These are phyloP conservation scores for Danaus plexippus DNA, from an alignment of 1,140 invertebrate genomes.

Conservation along the genomic window DNA sequence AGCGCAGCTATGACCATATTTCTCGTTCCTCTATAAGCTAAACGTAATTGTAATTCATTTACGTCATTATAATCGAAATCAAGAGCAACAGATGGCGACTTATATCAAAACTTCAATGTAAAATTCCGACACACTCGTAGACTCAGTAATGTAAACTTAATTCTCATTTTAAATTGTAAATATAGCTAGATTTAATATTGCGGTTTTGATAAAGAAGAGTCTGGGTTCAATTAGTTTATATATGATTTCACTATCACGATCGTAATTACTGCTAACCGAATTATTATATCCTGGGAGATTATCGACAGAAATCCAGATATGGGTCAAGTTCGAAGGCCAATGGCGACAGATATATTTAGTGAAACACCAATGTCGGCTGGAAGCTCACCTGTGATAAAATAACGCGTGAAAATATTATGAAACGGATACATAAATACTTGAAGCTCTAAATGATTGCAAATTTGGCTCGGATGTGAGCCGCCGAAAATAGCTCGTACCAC, in stretches of 20 bases:
- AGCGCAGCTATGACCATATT: too few species aligned
- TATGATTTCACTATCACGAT: slow-evolving; percentile 2
- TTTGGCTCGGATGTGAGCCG: slow-evolving; percentile 58
- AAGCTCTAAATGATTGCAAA: slow-evolving; percentile 57
- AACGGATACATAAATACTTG: slow-evolving; percentile 63
- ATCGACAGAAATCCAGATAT: slow-evolving; percentile 15
- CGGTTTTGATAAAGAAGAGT: background rate
- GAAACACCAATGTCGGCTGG: slow-evolving; percentile 22
- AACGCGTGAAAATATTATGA: slow-evolving; percentile 49
- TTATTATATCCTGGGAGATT: background rate
- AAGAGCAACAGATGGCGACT: too few species aligned
- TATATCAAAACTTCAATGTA: too few species aligned
- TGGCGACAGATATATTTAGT: slow-evolving; percentile 47
- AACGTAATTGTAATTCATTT: too few species aligned
- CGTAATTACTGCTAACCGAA: slow-evolving; percentile 7
- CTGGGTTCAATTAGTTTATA: too few species aligned
- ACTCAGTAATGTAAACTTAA: too few species aligned
- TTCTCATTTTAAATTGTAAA: too few species aligned
- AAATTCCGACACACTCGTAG: too few species aligned
- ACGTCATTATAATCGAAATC: too few species aligned
- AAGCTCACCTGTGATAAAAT: slow-evolving; percentile 16
- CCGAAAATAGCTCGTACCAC: slow-evolving; percentile 56
- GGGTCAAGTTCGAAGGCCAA: slow-evolving; percentile 60
- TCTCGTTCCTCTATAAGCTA: too few species aligned
- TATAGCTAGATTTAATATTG: too few species aligned